Base-by-base conservation (phyloP, 2,888 invertebrate species). In the Mycogona germanica region DNA sequence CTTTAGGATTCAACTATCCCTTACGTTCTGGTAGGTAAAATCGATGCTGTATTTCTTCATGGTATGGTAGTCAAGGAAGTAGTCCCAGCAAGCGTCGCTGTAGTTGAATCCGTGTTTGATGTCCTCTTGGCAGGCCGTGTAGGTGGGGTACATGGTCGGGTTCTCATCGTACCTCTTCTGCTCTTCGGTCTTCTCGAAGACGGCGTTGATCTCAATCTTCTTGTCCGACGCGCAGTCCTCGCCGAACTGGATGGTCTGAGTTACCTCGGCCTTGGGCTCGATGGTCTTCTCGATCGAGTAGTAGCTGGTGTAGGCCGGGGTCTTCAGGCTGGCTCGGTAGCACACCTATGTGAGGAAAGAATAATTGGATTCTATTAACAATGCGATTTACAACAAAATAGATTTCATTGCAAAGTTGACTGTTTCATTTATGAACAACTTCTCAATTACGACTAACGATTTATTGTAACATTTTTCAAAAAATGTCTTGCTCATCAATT, bases 1-100 rank as follows among this genome's bases (percentile, higher is more conserved):
- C 12, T n/a, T 35, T n/a, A 12, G 12, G 12, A 6, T 47, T 29
- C 14, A 49, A 49, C 3, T 5, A 9, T 9, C 12, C 12, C 50
- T 50, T 57, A 57, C 57, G 19, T 55, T 46, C 30, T 55, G 28
- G 45, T 55, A 55, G 17, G 55, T 44, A 17, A 57, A 37, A 47
- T 57, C 55, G 14, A 52, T n/a, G n/a, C 42, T 55, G 51, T 42
- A 54, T 35, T 57, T 38, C 30, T 48, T 57, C 37, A 57, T n/a
- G 21, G 37, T 52, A 21, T 50, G 52, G 19, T 32, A 41, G 14
- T 55, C 37, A 12, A 26, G 19, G 21, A 35, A 51, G 12, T 42
- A 26, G 32, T 51, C 25, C 45, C 51, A 52, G 48, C 57, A 57
- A 9, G 38, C 30, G 25, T 23, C 5, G 14, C 30, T 55, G 42